These are phyloP conservation scores for Pogona vitticeps DNA, from an alignment of 2,113 vertebrate species.

Conservation along the genomic window DNA sequence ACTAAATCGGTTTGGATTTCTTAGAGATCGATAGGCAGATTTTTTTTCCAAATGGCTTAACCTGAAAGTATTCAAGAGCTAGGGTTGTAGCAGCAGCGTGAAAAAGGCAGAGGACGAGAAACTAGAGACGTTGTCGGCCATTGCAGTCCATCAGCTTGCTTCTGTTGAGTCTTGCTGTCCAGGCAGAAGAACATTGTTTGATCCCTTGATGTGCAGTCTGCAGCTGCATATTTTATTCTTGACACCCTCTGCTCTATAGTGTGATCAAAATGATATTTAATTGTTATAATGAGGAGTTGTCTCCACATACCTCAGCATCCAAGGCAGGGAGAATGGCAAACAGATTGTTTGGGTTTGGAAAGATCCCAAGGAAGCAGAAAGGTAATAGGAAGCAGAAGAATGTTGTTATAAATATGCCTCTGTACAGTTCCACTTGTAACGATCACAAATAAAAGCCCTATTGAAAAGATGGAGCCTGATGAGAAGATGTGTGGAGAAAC, in stretches of 20 bases:
- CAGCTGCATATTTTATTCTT: conserved; percentile 27
- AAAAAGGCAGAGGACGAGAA: accelerated
- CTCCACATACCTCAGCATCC: neutral
- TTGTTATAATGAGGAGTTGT: conserved; percentile 23
- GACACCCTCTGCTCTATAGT: conserved; percentile 35
- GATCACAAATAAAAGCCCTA: conserved; percentile 15
- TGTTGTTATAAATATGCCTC: neutral
- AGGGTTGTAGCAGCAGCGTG: neutral
- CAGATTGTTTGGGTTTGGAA: conserved; percentile 46
- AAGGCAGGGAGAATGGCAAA: conserved; percentile 34
- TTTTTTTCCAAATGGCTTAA: neutral
- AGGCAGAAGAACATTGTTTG: conserved; percentile 33
- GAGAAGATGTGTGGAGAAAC: neutral
- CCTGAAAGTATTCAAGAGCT: conserved; percentile 15
- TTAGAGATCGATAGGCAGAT: neutral
- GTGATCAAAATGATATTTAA: conserved; percentile 61
- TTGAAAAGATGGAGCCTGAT: neutral
- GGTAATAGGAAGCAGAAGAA: conserved; percentile 16
- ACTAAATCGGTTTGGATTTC: neutral
- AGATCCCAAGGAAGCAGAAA: conserved; percentile 27
- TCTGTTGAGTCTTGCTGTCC: conserved; percentile 46
- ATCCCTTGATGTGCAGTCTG: conserved; percentile 47
- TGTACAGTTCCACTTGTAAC: neutral
- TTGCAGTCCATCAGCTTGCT: conserved; percentile 34
- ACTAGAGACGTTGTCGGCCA: conserved; percentile 11